These are phyloP conservation scores for Labeo rohita DNA, from an alignment of 2,113 vertebrate genomes.

Conservation along the genomic window DNA sequence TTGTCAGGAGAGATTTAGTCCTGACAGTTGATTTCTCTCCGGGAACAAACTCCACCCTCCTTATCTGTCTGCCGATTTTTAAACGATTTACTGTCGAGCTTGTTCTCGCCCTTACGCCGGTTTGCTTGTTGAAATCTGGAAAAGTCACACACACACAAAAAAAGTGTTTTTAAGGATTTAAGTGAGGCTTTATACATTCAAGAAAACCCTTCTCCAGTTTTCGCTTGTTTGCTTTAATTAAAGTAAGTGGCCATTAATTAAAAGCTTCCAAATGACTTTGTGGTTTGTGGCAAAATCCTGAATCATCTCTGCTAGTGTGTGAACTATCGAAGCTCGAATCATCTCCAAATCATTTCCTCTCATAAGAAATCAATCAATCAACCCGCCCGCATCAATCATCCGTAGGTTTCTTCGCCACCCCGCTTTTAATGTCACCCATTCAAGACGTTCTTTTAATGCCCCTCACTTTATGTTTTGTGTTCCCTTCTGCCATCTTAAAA, in stretches of 20 bases:
- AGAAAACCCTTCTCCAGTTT: conserved; percentile 1
- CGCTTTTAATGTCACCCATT: conserved; percentile 63
- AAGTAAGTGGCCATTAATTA: background rate
- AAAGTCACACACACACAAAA: conserved; percentile 10
- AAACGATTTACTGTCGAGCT: conserved; percentile 58
- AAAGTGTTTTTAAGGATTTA: background rate
- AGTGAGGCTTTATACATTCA: background rate
- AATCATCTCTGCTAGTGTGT: conserved; percentile 6
- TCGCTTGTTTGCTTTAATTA: conserved; percentile 9
- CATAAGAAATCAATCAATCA: conserved; percentile 38
- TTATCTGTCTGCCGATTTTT: conserved; percentile 68
- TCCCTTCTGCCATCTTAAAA: conserved; percentile 77
- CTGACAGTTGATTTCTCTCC: conserved; percentile 77
- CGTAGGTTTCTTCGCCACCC: conserved; percentile 44
- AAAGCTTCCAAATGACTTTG: conserved; percentile 2
- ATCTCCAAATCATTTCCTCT: background rate
- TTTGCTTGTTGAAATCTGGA: conserved; percentile 37
- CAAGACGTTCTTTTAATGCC: conserved; percentile 67
- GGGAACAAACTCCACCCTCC: conserved; percentile 69
- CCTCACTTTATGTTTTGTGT: conserved; percentile 71
- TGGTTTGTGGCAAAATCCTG: background rate
- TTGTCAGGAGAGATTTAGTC: conserved; percentile 71
- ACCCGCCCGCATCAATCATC: conserved; percentile 56
- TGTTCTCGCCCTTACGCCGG: conserved; percentile 33
- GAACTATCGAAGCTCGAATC: background rate